Evolutionary conservation across 2,113 vertebrate species (phyloP).

Genomic region (Entelurus aequoreus): DNA sequence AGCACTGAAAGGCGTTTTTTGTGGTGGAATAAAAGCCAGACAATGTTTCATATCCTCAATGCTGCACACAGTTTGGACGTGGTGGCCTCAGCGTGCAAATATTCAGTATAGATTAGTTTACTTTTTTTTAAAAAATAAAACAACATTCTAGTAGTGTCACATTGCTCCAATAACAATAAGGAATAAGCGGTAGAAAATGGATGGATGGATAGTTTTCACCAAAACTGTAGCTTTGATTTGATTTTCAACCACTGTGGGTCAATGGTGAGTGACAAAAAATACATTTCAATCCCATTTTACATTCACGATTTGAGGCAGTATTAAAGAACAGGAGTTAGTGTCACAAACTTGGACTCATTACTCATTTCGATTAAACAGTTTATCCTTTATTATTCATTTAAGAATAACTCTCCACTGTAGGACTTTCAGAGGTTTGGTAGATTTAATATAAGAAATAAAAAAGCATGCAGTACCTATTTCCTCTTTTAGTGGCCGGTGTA

Average conservation of each 20-base stretch:
- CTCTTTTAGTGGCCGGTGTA: neutral
- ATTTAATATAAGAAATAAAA: neutral
- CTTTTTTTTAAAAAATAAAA: too few species aligned
- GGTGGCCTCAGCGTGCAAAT: too few species aligned
- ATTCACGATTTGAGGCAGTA: constrained; percentile 30
- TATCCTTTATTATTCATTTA: constrained; percentile 67
- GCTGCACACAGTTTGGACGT: too few species aligned
- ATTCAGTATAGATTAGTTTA: too few species aligned
- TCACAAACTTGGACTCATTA: constrained; percentile 45
- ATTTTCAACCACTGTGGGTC: constrained; percentile 7
- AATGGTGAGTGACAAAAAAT: constrained; percentile 20
- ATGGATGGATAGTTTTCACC: too few species aligned
- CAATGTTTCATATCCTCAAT: too few species aligned
- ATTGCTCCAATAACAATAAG: too few species aligned
- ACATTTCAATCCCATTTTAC: constrained; percentile 15
- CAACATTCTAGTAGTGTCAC: too few species aligned
- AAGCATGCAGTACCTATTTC: neutral
- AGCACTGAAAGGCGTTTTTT: neutral
- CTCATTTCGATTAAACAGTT: constrained; percentile 65
- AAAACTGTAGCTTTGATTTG: too few species aligned
- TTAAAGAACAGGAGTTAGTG: constrained; percentile 29
- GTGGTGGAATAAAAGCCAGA: neutral
- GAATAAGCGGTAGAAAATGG: too few species aligned
- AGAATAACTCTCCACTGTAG: constrained; percentile 58
- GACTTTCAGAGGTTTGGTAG: constrained; percentile 22